Conservation (phyloP, 2,797 vertebrate species). For the Pangasius sanitwongsei region DNA sequence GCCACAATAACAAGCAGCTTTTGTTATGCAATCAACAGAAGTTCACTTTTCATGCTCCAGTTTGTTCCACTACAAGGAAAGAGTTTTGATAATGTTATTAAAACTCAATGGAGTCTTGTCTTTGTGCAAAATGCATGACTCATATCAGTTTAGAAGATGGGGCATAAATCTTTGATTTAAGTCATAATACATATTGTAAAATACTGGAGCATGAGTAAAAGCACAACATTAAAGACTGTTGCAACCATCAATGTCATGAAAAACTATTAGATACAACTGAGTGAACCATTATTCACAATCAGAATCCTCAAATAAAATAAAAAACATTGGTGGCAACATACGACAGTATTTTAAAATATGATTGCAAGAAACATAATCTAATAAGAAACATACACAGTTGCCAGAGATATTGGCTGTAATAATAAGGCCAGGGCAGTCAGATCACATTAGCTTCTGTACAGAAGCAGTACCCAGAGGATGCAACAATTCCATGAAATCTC, state of each 20-base stretch:
- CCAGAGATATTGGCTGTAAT: slow-evolving; percentile 62
- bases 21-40: not conserved
- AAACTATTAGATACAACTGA: not conserved
- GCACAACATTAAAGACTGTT: not conserved
- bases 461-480: slow-evolving; percentile 66
- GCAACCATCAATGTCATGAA: not conserved
- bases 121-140: slow-evolving; percentile 36
- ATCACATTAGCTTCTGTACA: slow-evolving; percentile 68
- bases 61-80: slow-evolving; percentile 37
- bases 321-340: not conserved
- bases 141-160: slow-evolving; percentile 13
- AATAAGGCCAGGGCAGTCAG: slow-evolving; percentile 71
- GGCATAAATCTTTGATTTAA: slow-evolving; percentile 12
- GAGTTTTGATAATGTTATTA: slow-evolving; percentile 24
- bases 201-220: not conserved
- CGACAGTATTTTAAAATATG: not conserved
- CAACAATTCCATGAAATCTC: slow-evolving; percentile 63
- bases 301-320: not conserved
- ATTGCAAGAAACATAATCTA: slow-evolving; percentile 12
- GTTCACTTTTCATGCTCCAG: slow-evolving; percentile 49
- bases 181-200: slow-evolving; percentile 1
- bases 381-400: not conserved
- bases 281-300: not conserved
- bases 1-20: slow-evolving; percentile 1
- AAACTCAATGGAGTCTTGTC: slow-evolving; percentile 20